These are phyloP conservation scores for Tenthredo scrophulariae DNA, from an alignment of 2,888 invertebrate genomes.

Conservation along the genomic window DNA sequence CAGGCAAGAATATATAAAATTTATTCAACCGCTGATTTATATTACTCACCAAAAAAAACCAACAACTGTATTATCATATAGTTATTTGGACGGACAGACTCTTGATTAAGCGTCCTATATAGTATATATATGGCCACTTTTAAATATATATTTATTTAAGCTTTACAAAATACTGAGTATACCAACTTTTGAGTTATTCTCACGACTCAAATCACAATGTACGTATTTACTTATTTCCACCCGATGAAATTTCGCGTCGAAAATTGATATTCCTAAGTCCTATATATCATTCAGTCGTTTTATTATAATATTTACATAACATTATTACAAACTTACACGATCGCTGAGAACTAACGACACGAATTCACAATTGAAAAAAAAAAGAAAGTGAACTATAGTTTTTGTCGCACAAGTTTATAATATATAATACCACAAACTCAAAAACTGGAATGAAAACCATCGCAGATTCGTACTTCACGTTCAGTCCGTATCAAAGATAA, in stretches of 20 bases:
- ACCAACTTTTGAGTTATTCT: constrained; percentile 28
- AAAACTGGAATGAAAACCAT: not conserved
- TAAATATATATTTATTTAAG: constrained; percentile 44
- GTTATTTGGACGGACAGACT: constrained; percentile 33
- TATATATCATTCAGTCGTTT: constrained; percentile 44
- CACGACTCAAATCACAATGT: constrained; percentile 42
- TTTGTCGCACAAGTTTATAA: not conserved
- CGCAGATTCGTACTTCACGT: not conserved
- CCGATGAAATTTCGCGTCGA: not conserved
- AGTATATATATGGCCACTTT: constrained; percentile 22
- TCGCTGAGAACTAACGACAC: constrained; percentile 23
- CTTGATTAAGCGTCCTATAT: constrained; percentile 16
- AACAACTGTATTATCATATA: not conserved
- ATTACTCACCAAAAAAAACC: not conserved
- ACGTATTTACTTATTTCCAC: constrained; percentile 7
- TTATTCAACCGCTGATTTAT: not conserved
- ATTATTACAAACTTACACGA: not conserved
- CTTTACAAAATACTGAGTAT: constrained; percentile 54
- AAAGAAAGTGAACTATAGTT: not conserved
- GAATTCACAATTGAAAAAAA: not conserved
- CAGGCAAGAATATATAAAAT: constrained; percentile 13
- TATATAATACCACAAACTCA: not conserved
- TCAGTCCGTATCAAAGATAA: not conserved
- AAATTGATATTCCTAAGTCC: constrained; percentile 10
- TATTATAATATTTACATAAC: constrained; percentile 40